Base-by-base conservation (phyloP, 2,113 vertebrate species). In the Suricata suricatta region DNA sequence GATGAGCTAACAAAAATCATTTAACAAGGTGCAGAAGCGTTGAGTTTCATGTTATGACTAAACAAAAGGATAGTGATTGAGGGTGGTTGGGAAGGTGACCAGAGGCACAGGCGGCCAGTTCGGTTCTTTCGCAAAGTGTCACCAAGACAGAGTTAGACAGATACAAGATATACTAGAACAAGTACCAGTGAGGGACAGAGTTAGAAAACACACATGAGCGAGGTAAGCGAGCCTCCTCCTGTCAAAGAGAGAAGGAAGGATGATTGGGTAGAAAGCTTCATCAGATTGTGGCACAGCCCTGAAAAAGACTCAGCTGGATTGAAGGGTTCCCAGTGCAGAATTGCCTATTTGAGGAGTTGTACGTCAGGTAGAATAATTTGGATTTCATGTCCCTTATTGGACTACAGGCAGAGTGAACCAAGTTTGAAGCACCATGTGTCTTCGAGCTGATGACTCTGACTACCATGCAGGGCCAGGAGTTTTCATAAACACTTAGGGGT, bases 21-120 rank as follows among this genome's bases (percentile, higher is more conserved):
- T 31, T 63, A 35, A 33, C 4, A 69, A 77, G 7, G 41, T 19
- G 19, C 14, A 41, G 15, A 84, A 35, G n/a, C 4, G 17, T 54
- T 27, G 4, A 5, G 0, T 47, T 90, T 3, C 23, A 31, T 57
- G 41, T 23, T 4, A 41, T 25, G 17, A 74, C 9, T 35, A 33
- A 3, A 38, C 41, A 38, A 52, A 57, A 1, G 23, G 31, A 74
- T 3, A n/a, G 23, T 31, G 7, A 6, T 10, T 29, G 21, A 69
- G 6, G 15, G 6, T 15, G 76, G n/a, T 2, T 74, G 47, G 27
- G 13, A 25, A 12, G 8, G 47, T 27, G 11, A 9, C 7, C 6
- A 1, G 0, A 8, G 1, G 7, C 1, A 13, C 1, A 2, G 12
- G n/a, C 14, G 35, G 41, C 68, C 19, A 27, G 4, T 72, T 66